Evolutionary conservation across 2,113 vertebrate genomes (phyloP), one percentile per base, ranked within the genome.

Genomic region (Petrocephalus zakoni): DNA sequence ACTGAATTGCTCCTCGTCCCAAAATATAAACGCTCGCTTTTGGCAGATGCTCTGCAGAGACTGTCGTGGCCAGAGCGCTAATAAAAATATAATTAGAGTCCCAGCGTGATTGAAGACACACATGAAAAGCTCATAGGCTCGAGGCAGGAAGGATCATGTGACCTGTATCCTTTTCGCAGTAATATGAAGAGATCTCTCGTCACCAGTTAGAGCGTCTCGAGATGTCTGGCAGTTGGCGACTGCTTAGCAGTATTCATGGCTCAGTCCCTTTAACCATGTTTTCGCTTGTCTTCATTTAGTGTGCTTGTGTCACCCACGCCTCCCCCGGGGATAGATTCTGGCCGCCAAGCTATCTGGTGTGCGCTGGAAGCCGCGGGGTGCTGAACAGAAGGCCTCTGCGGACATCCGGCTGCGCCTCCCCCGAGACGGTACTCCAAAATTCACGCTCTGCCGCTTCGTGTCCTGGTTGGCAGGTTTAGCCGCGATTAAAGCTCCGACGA

Each of bases 111-210:
- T 83, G 81, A 83, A 49, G 81, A 83, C 81, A 83, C 81, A 83
- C 81, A 47, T 83, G 81, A 83, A 83, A 83, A 83, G 46, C 81
- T n/a, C 37, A 83, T 83, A 49, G 21, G 42, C 22, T 49, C 42
- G 81, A 83, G 49, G 21, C 42, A 22, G 42, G 21, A 83, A 83
- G 46, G 81, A 83, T 83, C 81, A 83, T 83, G 81, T 83, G 81
- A 49, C 81, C 13, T 49, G 81, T 83, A 83, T 83, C 81, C 81
- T 83, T 83, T 46, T 49, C 81, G 37, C 34, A 49, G 81, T 83
- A 10, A 83, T 83, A 47, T 83, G 81, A 83, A 83, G 81, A 83
- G 81, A 83, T 83, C 81, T 83, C 81, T 83, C 81, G 81, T 83
- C 81, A 83, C 81, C 81, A 49, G 81, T 22, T n/a, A 83, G 81